These are phyloP conservation scores for Coecobrya sp. DNA, from an alignment of 2,888 invertebrate species.

Conservation along the genomic window DNA sequence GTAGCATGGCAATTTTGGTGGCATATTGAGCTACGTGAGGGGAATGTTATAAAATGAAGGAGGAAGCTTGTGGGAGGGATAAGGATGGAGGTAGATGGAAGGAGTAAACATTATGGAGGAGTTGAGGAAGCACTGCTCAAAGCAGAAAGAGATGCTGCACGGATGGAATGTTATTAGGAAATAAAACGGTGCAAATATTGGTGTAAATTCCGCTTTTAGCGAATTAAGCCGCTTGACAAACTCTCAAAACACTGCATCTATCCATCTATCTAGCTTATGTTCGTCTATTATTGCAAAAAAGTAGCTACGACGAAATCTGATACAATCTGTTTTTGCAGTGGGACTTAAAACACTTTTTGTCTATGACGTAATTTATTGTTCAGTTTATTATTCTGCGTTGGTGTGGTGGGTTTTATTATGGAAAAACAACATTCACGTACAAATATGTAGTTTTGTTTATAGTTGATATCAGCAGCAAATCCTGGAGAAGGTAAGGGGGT, in stretches of 20 bases:
- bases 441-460: too few relatives aligned
- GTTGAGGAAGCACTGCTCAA: too few relatives aligned
- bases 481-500: too few relatives aligned
- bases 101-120: neutral
- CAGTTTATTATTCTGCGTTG: too few relatives aligned
- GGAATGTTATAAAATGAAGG: neutral
- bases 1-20: neutral
- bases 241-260: neutral
- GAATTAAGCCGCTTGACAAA: neutral
- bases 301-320: too few relatives aligned
- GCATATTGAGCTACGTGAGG: conserved; percentile 12
- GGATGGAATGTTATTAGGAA: neutral
- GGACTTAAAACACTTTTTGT: too few relatives aligned
- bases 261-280: neutral
- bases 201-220: neutral
- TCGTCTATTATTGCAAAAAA: neutral
- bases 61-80: neutral
- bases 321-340: too few relatives aligned
- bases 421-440: too few relatives aligned
- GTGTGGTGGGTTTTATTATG: too few relatives aligned
- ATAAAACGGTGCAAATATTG: conserved; percentile 12
- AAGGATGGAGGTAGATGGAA: neutral
- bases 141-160: neutral
- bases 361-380: too few relatives aligned
- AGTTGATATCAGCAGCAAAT: too few relatives aligned